Base-by-base conservation (phyloP, 1,140 invertebrate genomes). In the Drosophila elegans region DNA sequence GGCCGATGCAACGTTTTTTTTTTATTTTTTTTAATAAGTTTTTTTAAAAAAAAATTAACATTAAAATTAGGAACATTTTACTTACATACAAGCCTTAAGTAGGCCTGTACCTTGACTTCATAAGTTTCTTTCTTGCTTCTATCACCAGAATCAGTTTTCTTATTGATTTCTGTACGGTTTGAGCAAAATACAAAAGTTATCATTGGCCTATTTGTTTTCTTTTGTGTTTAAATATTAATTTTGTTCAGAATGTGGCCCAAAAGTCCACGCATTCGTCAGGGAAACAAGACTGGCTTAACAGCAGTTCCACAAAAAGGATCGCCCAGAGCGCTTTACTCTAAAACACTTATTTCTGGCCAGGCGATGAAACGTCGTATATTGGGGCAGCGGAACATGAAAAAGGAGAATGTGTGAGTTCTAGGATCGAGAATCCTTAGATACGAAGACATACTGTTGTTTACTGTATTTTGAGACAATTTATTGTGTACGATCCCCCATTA, bases 1-100 rank as follows among this genome's bases (percentile, higher is more conserved):
- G 95, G 95, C 94, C 95, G 95, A 96, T 95, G 95, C 95, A 96
- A 67, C 32, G 5, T 0, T 42, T 64, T 67, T 67, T 64, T 32
- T 27, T 25, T n/a, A n/a, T 1, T 21, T 1, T 21, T 21, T 21
- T 21, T 21, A 21, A 21, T 21, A 21, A 21, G 16, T 21, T n/a
- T n/a, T n/a, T n/a, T n/a, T n/a, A n/a, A n/a, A n/a, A n/a, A n/a
- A n/a, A n/a, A n/a, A n/a, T n/a, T n/a, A n/a, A n/a, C n/a, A n/a
- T n/a, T n/a, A n/a, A n/a, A n/a, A n/a, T n/a, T n/a, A n/a, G n/a
- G n/a, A 21, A 21, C 16, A 21, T 21, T 21, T 21, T 21, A 21
- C 16, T 21, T 21, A 21, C 16, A 21, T 1, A 21, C 16, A 1
- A 21, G 16, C n/a, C n/a, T n/a, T n/a, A 0, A 69, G 68, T 57